Evolutionary conservation across 53 echinoderm and acorn worm species (phyloP), one percentile per base, ranked within the genome.

Genomic region (Apostichopus leukothele): DNA sequence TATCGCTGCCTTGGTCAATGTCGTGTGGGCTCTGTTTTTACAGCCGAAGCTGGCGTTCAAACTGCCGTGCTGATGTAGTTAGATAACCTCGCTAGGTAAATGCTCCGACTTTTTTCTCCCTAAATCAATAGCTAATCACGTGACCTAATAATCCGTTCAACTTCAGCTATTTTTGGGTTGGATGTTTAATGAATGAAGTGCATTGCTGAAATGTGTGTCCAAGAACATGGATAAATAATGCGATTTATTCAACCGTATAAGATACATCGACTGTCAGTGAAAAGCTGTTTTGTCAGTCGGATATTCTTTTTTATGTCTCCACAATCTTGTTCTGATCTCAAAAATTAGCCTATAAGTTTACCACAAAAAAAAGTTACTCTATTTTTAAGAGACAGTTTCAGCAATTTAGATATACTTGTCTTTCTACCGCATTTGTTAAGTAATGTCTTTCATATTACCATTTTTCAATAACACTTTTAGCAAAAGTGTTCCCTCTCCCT

Each of bases 221-320:
- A 71, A 71, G 12, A 71, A 71, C 71, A 71, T 71, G 71, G 18
- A 6, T 71, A 63, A 63, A 71, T n/a, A 71, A n/a, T 0, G 20
- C n/a, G 18, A 71, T 71, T 19, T 16, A 13, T 19, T 71, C 71
- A 71, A 71, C 16, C 71, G 71, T n/a, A 71, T 19, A 71, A 6
- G 6, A n/a, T 16, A 71, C 71, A 71, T 71, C 71, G n/a, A 71
- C n/a, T 19, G 16, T 71, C 13, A 71, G 71, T 71, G 16, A 81
- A 59, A 81, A 81, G 81, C 81, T 81, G 81, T 81, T 81, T 81
- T 81, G 81, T 81, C 81, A 81, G 81, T 54, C 81, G 71, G 71
- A n/a, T 3, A n/a, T 71, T 18, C 18, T 71, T n/a, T 57, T 57
- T 7, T 57, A 10, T 57, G 57, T 57, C 57, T 57, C 8, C 10